These are phyloP conservation scores for Sebastes nivosus DNA, from an alignment of 2,797 vertebrate species.

Conservation along the genomic window DNA sequence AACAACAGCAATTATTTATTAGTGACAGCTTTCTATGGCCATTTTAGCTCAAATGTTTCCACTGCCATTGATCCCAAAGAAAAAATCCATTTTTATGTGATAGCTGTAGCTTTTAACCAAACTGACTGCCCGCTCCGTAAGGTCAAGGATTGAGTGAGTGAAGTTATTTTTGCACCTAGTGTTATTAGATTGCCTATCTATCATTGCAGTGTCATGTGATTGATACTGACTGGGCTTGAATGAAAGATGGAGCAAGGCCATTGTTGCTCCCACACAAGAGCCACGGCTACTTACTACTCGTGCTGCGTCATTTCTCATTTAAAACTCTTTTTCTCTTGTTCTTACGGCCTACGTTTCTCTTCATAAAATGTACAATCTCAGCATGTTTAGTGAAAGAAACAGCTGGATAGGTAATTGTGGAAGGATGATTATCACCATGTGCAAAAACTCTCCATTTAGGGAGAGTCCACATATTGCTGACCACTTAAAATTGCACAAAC, in stretches of 20 bases:
- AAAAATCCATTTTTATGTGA: constrained; percentile 77
- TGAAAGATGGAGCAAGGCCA: constrained; percentile 61
- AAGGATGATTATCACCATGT: neutral
- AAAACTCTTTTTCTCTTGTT: neutral
- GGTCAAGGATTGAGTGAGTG: constrained; percentile 79
- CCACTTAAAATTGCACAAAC: constrained; percentile 8
- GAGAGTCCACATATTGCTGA: constrained; percentile 26
- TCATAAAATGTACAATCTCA: neutral
- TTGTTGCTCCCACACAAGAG: constrained; percentile 11
- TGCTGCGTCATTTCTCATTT: neutral
- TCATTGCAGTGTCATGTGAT: constrained; percentile 64
- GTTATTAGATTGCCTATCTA: constrained; percentile 77
- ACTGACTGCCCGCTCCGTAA: constrained; percentile 64
- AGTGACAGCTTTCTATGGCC: constrained; percentile 60
- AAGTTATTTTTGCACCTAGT: constrained; percentile 71
- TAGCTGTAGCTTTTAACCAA: constrained; percentile 75
- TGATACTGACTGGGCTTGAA: constrained; percentile 67
- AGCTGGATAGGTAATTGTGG: constrained; percentile 6
- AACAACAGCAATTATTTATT: constrained; percentile 67
- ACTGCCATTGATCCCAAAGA: constrained; percentile 68
- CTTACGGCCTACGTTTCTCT: neutral
- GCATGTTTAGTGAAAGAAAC: constrained; percentile 3
- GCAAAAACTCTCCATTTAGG: neutral
- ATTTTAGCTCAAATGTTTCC: constrained; percentile 69
- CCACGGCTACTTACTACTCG: neutral